These are phyloP conservation scores for Gnathonemus echidnorhynchus DNA, from an alignment of 2,113 vertebrate species.

Conservation along the genomic window DNA sequence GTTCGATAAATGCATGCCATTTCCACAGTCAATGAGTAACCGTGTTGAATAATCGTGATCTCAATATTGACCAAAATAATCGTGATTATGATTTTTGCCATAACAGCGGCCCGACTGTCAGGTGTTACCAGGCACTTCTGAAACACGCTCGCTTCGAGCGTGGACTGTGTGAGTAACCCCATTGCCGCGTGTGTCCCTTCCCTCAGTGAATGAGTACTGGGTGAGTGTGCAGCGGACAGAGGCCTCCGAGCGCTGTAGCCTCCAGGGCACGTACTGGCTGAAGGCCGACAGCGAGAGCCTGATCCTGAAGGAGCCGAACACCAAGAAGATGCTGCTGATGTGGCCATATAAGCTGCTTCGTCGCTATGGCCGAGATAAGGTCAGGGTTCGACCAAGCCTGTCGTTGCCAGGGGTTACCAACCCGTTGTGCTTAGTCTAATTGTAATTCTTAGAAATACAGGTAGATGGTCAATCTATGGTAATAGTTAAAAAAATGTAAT, in stretches of 20 bases:
- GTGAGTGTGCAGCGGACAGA: conserved; percentile 82
- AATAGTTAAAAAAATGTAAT: background rate
- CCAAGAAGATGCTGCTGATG: conserved; percentile 58
- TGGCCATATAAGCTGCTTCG: conserved; percentile 94
- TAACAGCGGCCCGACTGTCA: background rate
- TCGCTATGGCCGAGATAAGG: conserved; percentile 89
- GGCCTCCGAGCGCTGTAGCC: conserved; percentile 77
- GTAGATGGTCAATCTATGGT: background rate
- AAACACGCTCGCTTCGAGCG: background rate
- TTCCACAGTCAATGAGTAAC: background rate
- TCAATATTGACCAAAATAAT: background rate
- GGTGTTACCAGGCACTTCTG: background rate
- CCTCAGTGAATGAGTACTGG: conserved; percentile 82
- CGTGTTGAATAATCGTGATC: background rate
- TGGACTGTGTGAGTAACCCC: background rate
- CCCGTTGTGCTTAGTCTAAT: background rate
- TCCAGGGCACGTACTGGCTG: conserved; percentile 75
- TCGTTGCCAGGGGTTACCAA: background rate
- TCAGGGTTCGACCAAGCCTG: conserved; percentile 39
- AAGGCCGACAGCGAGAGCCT: conserved; percentile 71
- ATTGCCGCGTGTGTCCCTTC: background rate
- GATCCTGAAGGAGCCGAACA: conserved; percentile 70
- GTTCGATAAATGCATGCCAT: background rate
- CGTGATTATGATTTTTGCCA: background rate
- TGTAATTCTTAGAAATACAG: background rate